Evolutionary conservation across 2,888 invertebrate species (phyloP).

Genomic region (Metopia argyrocephala): DNA sequence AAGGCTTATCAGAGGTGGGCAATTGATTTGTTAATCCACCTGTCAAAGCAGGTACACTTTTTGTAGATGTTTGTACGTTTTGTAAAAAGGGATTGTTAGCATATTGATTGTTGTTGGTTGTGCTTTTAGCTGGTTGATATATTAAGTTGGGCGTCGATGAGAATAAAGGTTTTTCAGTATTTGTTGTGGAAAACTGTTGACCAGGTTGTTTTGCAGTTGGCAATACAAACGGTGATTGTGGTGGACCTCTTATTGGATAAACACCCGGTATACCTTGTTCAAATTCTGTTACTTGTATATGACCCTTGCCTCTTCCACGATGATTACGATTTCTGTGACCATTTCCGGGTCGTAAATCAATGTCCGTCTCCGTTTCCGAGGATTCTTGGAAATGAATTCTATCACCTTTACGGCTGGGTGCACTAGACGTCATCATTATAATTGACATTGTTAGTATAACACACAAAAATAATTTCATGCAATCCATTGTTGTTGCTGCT

Average conservation of each 20-base stretch:
- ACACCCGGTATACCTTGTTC: constrained; percentile 27
- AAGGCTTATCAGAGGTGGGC: constrained; percentile 16
- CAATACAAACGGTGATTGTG: constrained; percentile 18
- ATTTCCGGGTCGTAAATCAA: background rate
- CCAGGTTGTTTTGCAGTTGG: background rate
- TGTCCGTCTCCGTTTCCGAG: background rate
- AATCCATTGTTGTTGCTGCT: background rate
- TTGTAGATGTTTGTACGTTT: background rate
- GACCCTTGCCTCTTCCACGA: constrained; percentile 6
- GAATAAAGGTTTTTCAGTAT: background rate
- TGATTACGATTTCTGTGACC: constrained; percentile 41
- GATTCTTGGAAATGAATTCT: constrained; percentile 31
- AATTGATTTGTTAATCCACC: constrained; percentile 38
- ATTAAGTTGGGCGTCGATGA: background rate
- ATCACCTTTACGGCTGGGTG: constrained; percentile 4
- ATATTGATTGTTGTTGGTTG: constrained; percentile 13
- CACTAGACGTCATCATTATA: background rate
- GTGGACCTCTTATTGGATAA: constrained; percentile 48
- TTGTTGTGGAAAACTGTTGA: background rate
- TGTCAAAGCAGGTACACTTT: background rate
- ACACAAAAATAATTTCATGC: constrained; percentile 9
- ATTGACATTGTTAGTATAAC: constrained; percentile 9
- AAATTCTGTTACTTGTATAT: constrained; percentile 9
- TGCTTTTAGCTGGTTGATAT: background rate
- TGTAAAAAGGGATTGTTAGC: constrained; percentile 32